Base-by-base conservation (phyloP, 2,113 vertebrate species). In the Pipra filicauda region DNA sequence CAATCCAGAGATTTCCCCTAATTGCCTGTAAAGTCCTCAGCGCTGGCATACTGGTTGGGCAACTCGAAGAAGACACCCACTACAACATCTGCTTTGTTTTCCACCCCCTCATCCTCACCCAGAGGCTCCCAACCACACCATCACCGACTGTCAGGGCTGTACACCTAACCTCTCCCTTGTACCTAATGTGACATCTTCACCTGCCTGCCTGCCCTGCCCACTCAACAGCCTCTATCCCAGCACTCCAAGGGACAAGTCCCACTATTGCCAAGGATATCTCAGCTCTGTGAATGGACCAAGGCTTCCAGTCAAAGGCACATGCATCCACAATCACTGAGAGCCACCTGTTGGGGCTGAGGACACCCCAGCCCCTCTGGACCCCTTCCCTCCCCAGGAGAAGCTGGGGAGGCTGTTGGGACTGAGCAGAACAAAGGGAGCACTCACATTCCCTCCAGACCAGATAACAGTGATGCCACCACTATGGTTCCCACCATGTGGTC, bases 381-480 rank as follows among this genome's bases (percentile, higher is more conserved):
- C 5, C 28, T 31, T 35, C n/a, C 46, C 23, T 23, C 4, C 8
- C 24, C 41, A 41, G 15, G 8, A 59, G 20, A 62, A 70, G 30
- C 11, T 31, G 24, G 35, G 48, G 11, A 49, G 22, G 52, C 8
- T 12, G 4, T 43, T 2, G 0, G 15, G 7, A 11, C 28, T 61
- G 24, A 61, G 44, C 24, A 61, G 28, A 75, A 48, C 24, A 55
- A 54, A 48, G 30, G 7, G 13, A 41, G 48, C 5, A 3, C 5
- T 17, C 30, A 48, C 14, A 48, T 27, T 48, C 3, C 39, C 24
- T 61, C 41, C 39, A 69, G 24, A 89, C 48, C 5, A 27, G 21
- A 88, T 9, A 23, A 44, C 0, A 0, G 39, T 21, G 14, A 76
- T 8, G 5, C 30, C 41, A 76, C 5, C 16, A 22, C 41, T 31